Evolutionary conservation across 2,113 vertebrate genomes (phyloP).

Genomic region (Cardinalis cardinalis): DNA sequence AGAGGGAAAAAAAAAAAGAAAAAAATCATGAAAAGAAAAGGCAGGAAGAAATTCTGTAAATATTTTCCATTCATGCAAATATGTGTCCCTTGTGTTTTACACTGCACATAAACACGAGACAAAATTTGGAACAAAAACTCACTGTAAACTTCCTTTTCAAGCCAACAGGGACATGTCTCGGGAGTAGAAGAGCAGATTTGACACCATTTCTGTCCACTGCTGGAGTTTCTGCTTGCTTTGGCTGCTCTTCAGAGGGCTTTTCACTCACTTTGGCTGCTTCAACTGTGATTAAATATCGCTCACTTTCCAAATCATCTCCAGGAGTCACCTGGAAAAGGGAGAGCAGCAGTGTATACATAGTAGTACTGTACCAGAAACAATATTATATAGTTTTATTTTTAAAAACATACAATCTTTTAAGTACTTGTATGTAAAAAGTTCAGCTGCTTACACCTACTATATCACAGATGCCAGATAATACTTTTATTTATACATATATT

Average conservation of each 20-base stretch:
- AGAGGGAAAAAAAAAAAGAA: no score
- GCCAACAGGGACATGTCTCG: slow-evolving; percentile 57
- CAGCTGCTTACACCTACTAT: neutral
- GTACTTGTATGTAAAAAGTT: rapidly evolving
- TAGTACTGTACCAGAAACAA: neutral
- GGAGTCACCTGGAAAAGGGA: slow-evolving; percentile 61
- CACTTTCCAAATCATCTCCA: slow-evolving; percentile 77
- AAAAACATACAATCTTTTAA: neutral
- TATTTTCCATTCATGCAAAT: neutral
- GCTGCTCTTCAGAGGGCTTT: neutral
- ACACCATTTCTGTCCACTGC: neutral
- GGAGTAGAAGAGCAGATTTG: neutral
- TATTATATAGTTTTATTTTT: rapidly evolving
- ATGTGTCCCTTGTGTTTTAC: neutral
- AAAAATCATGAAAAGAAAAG: neutral
- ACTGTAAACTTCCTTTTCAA: slow-evolving; percentile 76
- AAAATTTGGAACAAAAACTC: slow-evolving; percentile 6
- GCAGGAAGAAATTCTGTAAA: neutral
- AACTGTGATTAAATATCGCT: slow-evolving; percentile 74
- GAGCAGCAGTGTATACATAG: neutral
- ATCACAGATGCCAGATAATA: neutral
- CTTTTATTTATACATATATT: neutral
- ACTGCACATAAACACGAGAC: neutral
- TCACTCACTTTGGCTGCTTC: slow-evolving; percentile 56
- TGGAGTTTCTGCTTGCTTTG: neutral